Evolutionary conservation across 1,140 invertebrate genomes (phyloP).

Genomic region (Lethocerus indicus): DNA sequence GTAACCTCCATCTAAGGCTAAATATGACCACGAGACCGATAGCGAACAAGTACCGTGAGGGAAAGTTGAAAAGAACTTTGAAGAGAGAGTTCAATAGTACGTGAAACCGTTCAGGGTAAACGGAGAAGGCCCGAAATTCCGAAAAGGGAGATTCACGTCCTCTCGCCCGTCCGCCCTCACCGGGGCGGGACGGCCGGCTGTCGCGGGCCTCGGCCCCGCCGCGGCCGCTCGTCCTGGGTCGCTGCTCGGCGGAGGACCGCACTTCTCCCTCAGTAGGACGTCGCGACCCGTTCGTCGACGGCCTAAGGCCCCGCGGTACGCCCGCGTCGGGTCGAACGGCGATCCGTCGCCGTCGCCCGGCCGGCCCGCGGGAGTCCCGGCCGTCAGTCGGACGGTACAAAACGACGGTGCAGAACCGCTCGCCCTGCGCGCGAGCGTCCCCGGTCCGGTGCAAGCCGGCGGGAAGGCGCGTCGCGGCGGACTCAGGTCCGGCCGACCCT

Average conservation of each 20-base stretch:
- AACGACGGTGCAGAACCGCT: conserved; percentile 13
- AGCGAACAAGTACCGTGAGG: conserved; percentile 82
- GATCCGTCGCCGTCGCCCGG: conserved; percentile 1
- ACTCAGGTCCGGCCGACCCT: conserved; percentile 1
- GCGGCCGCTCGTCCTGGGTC: not conserved
- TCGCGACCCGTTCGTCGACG: conserved; percentile 25
- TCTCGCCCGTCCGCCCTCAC: not conserved
- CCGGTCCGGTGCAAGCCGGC: not conserved
- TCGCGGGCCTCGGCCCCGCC: conserved; percentile 9
- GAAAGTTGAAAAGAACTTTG: conserved; percentile 83
- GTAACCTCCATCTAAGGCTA: conserved; percentile 77
- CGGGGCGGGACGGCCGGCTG: not conserved
- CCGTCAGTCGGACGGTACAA: conserved; percentile 9
- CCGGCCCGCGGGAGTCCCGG: not conserved
- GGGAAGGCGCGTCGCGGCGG: not conserved
- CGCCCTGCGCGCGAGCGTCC: not conserved
- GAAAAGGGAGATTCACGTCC: conserved; percentile 11
- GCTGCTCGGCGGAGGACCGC: not conserved
- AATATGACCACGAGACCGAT: conserved; percentile 69
- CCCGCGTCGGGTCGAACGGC: not conserved
- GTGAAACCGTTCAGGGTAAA: conserved; percentile 63
- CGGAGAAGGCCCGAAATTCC: conserved; percentile 25
- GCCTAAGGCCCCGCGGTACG: conserved; percentile 5
- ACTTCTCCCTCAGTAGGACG: conserved; percentile 33
- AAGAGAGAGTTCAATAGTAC: conserved; percentile 76